A percentile compares a stretch with the other conserved stretches of the same genome.
phyloP scores from a whole-genome alignment of 2,888 invertebrate species.

The Coleophora deauratella region DNA sequence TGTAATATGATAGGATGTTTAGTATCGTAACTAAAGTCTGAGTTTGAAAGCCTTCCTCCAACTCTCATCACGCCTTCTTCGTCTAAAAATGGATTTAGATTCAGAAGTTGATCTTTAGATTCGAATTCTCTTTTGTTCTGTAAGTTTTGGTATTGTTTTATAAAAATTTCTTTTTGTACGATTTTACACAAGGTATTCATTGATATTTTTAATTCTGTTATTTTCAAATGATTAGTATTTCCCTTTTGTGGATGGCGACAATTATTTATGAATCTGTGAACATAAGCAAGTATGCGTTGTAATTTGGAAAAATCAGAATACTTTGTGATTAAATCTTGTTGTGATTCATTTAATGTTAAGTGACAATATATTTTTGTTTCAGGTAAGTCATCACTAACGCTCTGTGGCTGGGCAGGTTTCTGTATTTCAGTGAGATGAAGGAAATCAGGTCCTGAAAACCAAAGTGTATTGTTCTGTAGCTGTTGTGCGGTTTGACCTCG shows the following conservation, averaged over 20 bases:
- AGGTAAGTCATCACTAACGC: neutral
- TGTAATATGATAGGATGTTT: slow-evolving; percentile 1
- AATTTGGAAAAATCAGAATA: slow-evolving; percentile 7
- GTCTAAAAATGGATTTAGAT: slow-evolving; percentile 6
- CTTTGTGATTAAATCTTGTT: neutral
- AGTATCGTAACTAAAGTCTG: neutral
- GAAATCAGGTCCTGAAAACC: slow-evolving; percentile 9
- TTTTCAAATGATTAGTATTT: neutral
- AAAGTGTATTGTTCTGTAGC: neutral
- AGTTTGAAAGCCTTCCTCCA: neutral
- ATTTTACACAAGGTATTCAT: neutral
- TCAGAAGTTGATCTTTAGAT: slow-evolving; percentile 1
- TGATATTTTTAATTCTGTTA: neutral
- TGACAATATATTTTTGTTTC: slow-evolving; percentile 5
- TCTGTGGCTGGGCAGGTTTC: slow-evolving; percentile 4
- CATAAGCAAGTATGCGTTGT: slow-evolving; percentile 8
- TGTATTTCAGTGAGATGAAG: slow-evolving; percentile 4
- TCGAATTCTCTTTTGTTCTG: neutral
- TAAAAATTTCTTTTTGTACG: neutral
- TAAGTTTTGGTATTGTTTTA: neutral
- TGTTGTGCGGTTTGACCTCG: slow-evolving; percentile 5
- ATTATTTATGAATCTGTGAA: slow-evolving; percentile 12
- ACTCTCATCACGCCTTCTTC: neutral
- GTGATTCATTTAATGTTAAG: neutral
- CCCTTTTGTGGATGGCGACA: neutral